These are phyloP conservation scores for Syndactyla subalaris DNA, from an alignment of 2,797 vertebrate genomes.

Conservation along the genomic window DNA sequence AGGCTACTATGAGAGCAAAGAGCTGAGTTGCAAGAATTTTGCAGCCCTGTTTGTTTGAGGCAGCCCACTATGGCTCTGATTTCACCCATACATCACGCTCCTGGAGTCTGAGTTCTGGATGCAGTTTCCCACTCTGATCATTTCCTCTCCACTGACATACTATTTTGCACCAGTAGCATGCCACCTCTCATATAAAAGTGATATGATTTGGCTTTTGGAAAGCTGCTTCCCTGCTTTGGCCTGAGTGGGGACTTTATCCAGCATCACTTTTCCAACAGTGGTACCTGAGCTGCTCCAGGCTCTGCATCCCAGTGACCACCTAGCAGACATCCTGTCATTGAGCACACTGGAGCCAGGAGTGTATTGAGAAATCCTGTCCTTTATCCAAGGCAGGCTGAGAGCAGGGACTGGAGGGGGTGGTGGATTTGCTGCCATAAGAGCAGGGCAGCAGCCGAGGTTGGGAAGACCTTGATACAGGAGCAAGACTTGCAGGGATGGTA, in stretches of 20 bases:
- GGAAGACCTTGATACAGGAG: no score
- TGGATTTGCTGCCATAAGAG: no score
- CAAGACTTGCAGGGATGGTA: no score
- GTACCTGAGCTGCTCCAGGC: neutral
- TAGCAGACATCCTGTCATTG: neutral
- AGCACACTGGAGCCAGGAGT: fast-evolving
- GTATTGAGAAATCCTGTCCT: neutral
- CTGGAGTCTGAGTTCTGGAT: neutral
- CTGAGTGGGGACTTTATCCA: neutral
- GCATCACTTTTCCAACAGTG: neutral
- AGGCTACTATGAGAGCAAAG: neutral
- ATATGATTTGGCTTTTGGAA: neutral
- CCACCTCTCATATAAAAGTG: neutral
- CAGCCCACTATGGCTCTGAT: neutral
- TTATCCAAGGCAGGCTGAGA: neutral
- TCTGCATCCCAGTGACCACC: neutral
- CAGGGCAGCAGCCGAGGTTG: no score
- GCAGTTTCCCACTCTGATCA: neutral
- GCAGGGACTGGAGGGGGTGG: no score
- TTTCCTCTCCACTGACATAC: neutral
- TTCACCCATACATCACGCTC: neutral
- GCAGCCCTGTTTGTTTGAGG: neutral
- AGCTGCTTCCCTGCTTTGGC: neutral
- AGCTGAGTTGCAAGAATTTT: neutral
- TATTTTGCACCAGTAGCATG: fast-evolving